These are phyloP conservation scores for Falco berigora DNA, from an alignment of 2,797 vertebrate species.

Conservation along the genomic window DNA sequence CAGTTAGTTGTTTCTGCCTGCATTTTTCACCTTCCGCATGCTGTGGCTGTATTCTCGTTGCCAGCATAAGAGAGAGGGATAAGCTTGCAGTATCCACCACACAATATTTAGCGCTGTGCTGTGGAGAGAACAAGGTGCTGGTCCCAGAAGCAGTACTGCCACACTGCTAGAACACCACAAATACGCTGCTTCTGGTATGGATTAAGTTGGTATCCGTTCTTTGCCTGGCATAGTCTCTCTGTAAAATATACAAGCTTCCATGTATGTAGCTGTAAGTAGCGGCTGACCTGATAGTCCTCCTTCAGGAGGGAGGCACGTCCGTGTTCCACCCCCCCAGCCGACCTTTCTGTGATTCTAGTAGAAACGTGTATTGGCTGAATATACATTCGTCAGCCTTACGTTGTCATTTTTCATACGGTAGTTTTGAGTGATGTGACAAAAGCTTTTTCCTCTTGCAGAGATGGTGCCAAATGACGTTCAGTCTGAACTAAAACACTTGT, in stretches of 20 bases:
- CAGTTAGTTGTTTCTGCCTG: neutral
- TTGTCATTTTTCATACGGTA: neutral
- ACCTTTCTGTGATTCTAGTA: neutral
- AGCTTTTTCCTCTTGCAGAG: slow-evolving; percentile 75
- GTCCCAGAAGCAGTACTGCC: neutral
- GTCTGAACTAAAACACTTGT: slow-evolving; percentile 92
- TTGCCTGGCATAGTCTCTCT: neutral
- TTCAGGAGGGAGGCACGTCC: neutral
- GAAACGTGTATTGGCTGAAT: neutral
- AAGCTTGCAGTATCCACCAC: neutral
- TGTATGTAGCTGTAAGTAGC: neutral
- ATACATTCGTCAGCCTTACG: neutral
- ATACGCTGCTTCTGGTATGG: neutral
- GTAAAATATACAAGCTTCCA: neutral
- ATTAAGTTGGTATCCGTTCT: neutral
- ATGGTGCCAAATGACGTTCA: slow-evolving; percentile 93
- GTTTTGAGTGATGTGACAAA: neutral
- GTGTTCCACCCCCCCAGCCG: neutral
- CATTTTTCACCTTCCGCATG: neutral
- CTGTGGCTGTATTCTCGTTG: neutral
- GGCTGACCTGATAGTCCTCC: neutral
- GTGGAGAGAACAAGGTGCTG: neutral
- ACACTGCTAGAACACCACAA: neutral
- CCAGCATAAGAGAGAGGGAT: neutral
- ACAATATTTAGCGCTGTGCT: neutral